Base-by-base conservation (phyloP, 2,888 invertebrate genomes). In the Torymus tubicola region DNA sequence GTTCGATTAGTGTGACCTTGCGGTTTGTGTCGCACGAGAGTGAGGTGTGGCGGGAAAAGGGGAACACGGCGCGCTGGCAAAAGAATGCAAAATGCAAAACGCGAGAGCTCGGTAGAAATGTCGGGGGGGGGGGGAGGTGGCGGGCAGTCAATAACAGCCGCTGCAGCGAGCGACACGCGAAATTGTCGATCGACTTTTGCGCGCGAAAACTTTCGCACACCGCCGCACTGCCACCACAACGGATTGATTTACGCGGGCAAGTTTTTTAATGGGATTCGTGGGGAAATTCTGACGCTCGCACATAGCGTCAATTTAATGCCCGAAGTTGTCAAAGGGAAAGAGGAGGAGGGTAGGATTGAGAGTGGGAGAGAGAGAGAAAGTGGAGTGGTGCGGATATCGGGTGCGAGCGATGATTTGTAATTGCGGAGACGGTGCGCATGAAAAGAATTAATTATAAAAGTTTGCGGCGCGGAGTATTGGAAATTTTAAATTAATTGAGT, bases 1-100 rank as follows among this genome's bases (percentile, higher is more conserved):
- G 61, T 71, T 76, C 76, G 72, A 80, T 76, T 68, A 73, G 78
- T 10, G 74, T 78, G 78, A 81, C 78, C 81, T 81, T 75, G 81
- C 68, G 80, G 67, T 73, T 61, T 53, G 55, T 53, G 55, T 64
- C 53, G 64, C n/a, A 18, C 13, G n/a, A 69, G 74, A 67, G 53
- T 50, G 61, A 31, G 74, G 69, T 58, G 58, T 21, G 67, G 31
- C 18, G 11, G 4, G 74, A 73, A 69, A 64, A 55, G 67, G 31
- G 42, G 11, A 1, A 50, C 13, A 65, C 1, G n/a, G 31, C n/a
- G 18, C 68, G 61, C 24, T n/a, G n/a, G 74, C 5, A 55, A 61
- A 64, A 69, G 58, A 70, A 60, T 42, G 65, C 61, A 67, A 50
- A 79, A 68, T 69, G 69, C 57, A 68, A 69, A 65, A 65, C 53